Conservation (phyloP, 37 sponge, comb jelly and placozoan species). For the Spongilla lacustris region DNA sequence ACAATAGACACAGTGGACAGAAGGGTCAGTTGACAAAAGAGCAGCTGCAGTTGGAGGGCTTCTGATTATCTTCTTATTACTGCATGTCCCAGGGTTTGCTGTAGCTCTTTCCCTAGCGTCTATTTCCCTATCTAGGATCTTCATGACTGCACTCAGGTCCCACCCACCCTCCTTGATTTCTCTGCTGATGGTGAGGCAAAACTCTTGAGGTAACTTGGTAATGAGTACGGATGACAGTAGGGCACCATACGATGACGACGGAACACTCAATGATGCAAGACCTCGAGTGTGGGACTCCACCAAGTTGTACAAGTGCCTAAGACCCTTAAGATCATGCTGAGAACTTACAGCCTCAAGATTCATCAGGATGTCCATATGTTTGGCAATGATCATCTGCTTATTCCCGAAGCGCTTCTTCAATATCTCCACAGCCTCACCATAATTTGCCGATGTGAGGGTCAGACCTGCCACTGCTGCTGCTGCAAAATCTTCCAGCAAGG, state of each 20-base stretch:
- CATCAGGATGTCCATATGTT: slow-evolving; percentile 31
- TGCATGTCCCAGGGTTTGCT: neutral
- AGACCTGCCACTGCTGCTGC: too few species aligned
- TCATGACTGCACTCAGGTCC: slow-evolving; percentile 19
- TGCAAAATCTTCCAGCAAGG: too few species aligned
- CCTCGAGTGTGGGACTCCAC: slow-evolving; percentile 33
- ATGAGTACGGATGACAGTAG: slow-evolving; percentile 27
- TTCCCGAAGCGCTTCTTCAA: slow-evolving; percentile 35
- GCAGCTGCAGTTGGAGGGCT: slow-evolving; percentile 7
- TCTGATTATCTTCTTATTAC: neutral
- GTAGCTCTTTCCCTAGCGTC: slow-evolving; percentile 29
- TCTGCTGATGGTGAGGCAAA: slow-evolving; percentile 15
- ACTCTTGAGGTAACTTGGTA: slow-evolving; percentile 28
- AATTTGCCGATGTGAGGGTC: slow-evolving; percentile 22
- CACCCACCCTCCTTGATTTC: slow-evolving; percentile 26
- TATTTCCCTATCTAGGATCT: slow-evolving; percentile 18
- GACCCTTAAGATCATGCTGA: slow-evolving; percentile 23
- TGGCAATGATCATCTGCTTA: slow-evolving; percentile 20
- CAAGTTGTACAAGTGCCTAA: slow-evolving; percentile 19
- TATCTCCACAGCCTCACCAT: slow-evolving; percentile 12
- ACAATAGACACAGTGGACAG: slow-evolving; percentile 13
- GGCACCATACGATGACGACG: slow-evolving; percentile 25
- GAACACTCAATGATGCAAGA: slow-evolving; percentile 22
- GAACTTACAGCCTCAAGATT: slow-evolving; percentile 15
- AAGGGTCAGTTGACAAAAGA: neutral